These are phyloP conservation scores for Antheraea mylitta DNA, from an alignment of 1,140 invertebrate species.

Conservation along the genomic window DNA sequence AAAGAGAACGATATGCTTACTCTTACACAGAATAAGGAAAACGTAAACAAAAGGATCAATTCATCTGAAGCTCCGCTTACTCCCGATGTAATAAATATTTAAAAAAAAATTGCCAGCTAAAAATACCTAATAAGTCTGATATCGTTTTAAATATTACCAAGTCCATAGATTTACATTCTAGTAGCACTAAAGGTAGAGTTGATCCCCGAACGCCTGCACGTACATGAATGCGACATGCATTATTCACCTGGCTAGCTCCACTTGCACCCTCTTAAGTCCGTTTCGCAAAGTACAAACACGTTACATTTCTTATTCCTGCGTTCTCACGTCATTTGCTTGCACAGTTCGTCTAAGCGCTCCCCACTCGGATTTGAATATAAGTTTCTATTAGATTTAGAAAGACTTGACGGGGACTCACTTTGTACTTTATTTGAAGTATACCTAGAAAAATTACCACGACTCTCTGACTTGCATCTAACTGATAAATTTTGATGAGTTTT, in stretches of 20 bases:
- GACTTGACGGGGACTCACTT: background rate
- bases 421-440: background rate
- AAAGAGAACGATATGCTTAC: too few relatives aligned
- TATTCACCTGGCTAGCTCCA: constrained; percentile 35
- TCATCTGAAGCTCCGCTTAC: too few relatives aligned
- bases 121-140: too few relatives aligned
- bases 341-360: constrained; percentile 5
- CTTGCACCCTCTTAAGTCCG: constrained; percentile 25
- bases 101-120: too few relatives aligned
- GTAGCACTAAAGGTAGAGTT: background rate
- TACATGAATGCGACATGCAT: constrained; percentile 40
- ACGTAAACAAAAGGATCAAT: too few relatives aligned
- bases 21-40: too few relatives aligned
- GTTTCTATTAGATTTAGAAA: constrained; percentile 11
- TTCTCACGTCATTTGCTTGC: constrained; percentile 23
- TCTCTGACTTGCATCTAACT: too few relatives aligned
- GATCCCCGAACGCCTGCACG: background rate
- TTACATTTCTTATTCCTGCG: constrained; percentile 12
- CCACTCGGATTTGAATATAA: background rate
- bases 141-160: too few relatives aligned
- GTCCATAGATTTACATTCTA: background rate
- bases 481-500: too few relatives aligned
- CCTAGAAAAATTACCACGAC: background rate
- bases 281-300: constrained; percentile 31
- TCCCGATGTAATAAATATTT: too few relatives aligned